Evolutionary conservation across 2,888 invertebrate species (phyloP).

Genomic region (Mayetiola destructor): DNA sequence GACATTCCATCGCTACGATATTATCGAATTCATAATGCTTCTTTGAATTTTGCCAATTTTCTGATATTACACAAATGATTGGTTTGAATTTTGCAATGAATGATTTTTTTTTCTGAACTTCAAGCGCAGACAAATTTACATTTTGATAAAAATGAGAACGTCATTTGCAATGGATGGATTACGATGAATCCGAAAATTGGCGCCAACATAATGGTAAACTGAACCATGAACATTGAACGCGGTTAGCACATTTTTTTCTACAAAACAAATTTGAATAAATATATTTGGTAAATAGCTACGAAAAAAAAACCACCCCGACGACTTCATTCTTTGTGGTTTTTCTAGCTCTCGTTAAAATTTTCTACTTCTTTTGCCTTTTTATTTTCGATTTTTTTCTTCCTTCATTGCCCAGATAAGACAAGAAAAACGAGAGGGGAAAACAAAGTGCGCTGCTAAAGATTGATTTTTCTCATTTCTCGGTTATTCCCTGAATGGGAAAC

Average conservation of each 20-base stretch:
- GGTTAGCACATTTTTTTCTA: too few species aligned
- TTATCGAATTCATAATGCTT: too few species aligned
- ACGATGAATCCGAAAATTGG: background rate
- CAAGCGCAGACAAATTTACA: slow-evolving; percentile 5
- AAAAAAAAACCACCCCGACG: slow-evolving; percentile 1
- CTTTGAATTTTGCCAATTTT: too few species aligned
- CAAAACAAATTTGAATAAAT: slow-evolving; percentile 1
- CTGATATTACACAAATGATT: too few species aligned
- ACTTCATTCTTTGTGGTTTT: background rate
- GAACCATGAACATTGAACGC: too few species aligned
- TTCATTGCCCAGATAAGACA: background rate
- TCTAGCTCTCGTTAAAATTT: background rate
- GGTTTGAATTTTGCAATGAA: too few species aligned
- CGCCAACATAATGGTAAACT: slow-evolving; percentile 12
- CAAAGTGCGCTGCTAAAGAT: too few species aligned
- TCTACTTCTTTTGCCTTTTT: background rate
- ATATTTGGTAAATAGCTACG: background rate
- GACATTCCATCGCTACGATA: too few species aligned
- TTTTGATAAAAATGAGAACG: slow-evolving; percentile 6
- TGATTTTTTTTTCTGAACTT: too few species aligned
- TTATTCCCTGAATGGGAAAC: background rate
- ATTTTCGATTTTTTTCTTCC: background rate
- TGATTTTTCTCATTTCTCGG: too few species aligned
- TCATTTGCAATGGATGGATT: slow-evolving; percentile 6
- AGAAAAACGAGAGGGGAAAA: too few species aligned